Evolutionary conservation across 2,113 vertebrate species (phyloP), one percentile per base, ranked within the genome.

Genomic region (Embiotoca jacksoni): DNA sequence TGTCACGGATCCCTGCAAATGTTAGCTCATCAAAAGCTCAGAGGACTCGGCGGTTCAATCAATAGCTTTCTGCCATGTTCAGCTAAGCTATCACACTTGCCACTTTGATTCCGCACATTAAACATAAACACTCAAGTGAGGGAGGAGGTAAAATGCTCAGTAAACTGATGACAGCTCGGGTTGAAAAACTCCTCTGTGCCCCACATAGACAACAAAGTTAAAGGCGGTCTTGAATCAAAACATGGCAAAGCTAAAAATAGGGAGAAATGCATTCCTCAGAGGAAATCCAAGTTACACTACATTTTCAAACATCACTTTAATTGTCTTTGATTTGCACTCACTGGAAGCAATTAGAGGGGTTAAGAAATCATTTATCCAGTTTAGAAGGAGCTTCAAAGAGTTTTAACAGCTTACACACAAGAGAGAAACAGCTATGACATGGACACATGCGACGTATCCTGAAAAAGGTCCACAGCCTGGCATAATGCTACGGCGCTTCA

Each of bases 1-100:
- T 91, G 90, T 89, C 90, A 88, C 35, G 74, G 82, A 91, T 86
- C 74, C 72, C 80, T 69, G 83, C 75, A 85, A 89, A 90, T 80
- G 88, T 91, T 89, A 74, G 80, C 83, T 90, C 85, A 82, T 88
- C 76, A 89, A 74, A 89, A 65, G 82, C 83, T 84, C 81, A 68
- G 56, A 70, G 67, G 81, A 88, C 77, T 82, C 57, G 23, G 64
- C 30, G 5, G 52, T 81, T 89, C 82, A 82, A 89, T 91, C 90
- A 75, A 89, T 86, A 80, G 72, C 67, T 78, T 80, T 85, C 84
- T 85, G 80, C 64, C 87, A 78, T 77, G 83, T 91, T 88, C 79
- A 41, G 76, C 85, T 80, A 72, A 92, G 78, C 85, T 59, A 82
- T 74, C 68, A 50, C 55, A 58, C 72, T 75, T 31, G 54, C 60